These are phyloP conservation scores for Erebia epiphron DNA, from an alignment of 2,888 invertebrate genomes.

Conservation along the genomic window DNA sequence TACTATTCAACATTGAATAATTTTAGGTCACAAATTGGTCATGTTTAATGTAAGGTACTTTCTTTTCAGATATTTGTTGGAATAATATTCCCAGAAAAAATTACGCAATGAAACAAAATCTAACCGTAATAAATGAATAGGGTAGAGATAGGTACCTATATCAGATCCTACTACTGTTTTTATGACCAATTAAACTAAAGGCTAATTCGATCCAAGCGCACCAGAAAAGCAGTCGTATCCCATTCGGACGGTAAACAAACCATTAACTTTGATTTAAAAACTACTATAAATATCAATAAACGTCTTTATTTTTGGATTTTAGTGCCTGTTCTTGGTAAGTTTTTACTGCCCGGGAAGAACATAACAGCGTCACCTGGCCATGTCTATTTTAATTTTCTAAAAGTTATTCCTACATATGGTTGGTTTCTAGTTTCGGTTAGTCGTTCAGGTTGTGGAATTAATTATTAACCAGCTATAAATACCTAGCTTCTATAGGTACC, in stretches of 20 bases:
- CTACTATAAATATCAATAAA: constrained; percentile 36
- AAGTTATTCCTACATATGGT: background rate
- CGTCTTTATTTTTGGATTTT: constrained; percentile 32
- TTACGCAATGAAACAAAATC: background rate
- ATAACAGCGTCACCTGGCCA: constrained; percentile 19
- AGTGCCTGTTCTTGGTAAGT: constrained; percentile 24
- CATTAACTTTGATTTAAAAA: constrained; percentile 36
- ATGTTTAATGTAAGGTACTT: background rate
- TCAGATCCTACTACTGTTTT: background rate
- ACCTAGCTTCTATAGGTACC: too few species aligned
- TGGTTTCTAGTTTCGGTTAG: too few species aligned
- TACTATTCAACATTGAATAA: too few species aligned
- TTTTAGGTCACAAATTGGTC: too few species aligned
- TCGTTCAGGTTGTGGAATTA: too few species aligned
- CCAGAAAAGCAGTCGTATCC: constrained; percentile 25
- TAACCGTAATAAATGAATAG: background rate
- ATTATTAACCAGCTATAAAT: too few species aligned
- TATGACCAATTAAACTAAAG: constrained; percentile 15
- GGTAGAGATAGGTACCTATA: background rate
- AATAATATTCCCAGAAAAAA: background rate
- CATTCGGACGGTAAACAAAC: constrained; percentile 31
- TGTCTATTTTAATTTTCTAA: constrained; percentile 17
- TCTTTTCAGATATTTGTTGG: background rate
- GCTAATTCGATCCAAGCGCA: constrained; percentile 18
- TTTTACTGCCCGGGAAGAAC: constrained; percentile 25